Conservation (phyloP, 2,888 invertebrate genomes). For the Syrphus vitripennis region DNA sequence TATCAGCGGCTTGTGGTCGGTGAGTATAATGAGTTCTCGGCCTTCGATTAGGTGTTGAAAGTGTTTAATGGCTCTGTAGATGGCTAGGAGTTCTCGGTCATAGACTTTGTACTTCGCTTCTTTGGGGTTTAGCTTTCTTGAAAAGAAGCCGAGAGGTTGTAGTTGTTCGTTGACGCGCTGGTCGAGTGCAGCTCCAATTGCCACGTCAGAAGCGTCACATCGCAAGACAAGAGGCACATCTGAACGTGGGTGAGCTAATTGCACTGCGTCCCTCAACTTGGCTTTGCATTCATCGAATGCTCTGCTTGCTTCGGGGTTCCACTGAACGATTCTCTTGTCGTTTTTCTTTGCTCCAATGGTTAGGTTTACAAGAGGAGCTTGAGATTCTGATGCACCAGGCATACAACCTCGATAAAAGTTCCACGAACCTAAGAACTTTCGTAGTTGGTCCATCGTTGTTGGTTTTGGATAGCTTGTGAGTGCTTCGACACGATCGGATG, state of each 20-base stretch:
- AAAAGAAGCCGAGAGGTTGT: constrained; percentile 76
- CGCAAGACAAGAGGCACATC: constrained; percentile 9
- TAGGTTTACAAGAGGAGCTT: constrained; percentile 28
- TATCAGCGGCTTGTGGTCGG: constrained; percentile 32
- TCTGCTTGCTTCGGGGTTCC: neutral
- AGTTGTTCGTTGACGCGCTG: neutral
- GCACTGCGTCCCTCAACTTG: constrained; percentile 26
- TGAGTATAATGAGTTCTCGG: constrained; percentile 22
- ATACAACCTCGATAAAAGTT: constrained; percentile 47
- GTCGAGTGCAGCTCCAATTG: constrained; percentile 19
- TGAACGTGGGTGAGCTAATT: constrained; percentile 15
- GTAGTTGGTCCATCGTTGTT: constrained; percentile 11
- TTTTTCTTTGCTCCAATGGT: constrained; percentile 23
- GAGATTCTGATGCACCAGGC: constrained; percentile 10
- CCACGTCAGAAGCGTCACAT: neutral
- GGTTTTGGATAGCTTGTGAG: constrained; percentile 13
- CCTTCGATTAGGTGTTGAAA: constrained; percentile 44
- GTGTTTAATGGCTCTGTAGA: constrained; percentile 31
- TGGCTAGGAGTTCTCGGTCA: constrained; percentile 10
- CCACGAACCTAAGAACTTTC: constrained; percentile 34
- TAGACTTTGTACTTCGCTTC: constrained; percentile 33
- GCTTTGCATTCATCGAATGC: constrained; percentile 28
- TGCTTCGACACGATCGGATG: constrained; percentile 24
- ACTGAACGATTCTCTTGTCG: constrained; percentile 11
- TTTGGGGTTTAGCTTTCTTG: constrained; percentile 71